Conservation (phyloP, 1,140 invertebrate genomes). For the Mylabris phalerata region DNA sequence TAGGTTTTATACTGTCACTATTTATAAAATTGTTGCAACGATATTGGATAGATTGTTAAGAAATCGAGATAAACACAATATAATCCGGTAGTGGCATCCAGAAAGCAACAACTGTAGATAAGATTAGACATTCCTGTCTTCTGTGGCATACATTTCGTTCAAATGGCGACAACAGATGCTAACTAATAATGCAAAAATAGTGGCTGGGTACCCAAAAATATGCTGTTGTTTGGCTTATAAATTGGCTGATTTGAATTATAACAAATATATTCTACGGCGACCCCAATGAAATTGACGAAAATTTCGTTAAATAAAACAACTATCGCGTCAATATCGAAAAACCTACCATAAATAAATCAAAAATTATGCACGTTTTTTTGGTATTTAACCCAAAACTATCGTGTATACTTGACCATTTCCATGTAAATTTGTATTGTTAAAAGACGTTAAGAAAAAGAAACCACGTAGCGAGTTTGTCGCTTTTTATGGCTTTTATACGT, state of each 20-base stretch:
- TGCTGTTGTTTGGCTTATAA: conserved; percentile 30
- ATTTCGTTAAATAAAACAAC: no score
- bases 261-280: conserved; percentile 15
- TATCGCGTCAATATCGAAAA: no score
- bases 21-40: conserved; percentile 3
- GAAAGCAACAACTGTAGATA: conserved; percentile 5
- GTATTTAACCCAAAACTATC: conserved; percentile 13
- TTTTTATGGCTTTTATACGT: conserved; percentile 2
- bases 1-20: neutral
- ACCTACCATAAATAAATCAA: neutral
- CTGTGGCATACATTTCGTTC: conserved; percentile 5
- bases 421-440: conserved; percentile 15
- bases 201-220: conserved; percentile 7
- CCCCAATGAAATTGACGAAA: no score
- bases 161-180: conserved; percentile 9
- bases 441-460: neutral
- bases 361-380: conserved; percentile 10
- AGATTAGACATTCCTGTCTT: conserved; percentile 10
- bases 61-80: neutral
- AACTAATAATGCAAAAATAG: conserved; percentile 8
- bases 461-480: no score
- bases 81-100: conserved; percentile 1
- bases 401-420: conserved; percentile 15
- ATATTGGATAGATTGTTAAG: neutral
- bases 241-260: conserved; percentile 33